Conservation (phyloP, 1,140 invertebrate genomes). For the Drosophila lacteicornis region DNA sequence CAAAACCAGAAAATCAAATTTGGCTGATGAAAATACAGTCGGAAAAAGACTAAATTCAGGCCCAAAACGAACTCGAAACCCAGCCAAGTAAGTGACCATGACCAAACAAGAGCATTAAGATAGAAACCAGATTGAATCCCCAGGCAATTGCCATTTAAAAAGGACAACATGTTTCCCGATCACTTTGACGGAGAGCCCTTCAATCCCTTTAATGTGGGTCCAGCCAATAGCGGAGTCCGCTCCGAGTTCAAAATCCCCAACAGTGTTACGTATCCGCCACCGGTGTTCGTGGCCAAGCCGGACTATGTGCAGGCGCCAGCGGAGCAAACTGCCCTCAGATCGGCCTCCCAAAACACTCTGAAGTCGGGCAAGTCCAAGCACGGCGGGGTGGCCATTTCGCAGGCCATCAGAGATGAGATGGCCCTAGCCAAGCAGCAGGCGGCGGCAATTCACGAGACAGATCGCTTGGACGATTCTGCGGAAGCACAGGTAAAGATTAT, state of each 20-base stretch:
- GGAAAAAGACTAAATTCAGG: not conserved
- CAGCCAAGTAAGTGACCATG: slow-evolving; percentile 12
- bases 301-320: slow-evolving; percentile 22
- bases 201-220: slow-evolving; percentile 61
- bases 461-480: slow-evolving; percentile 35
- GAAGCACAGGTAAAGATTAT: not conserved
- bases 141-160: slow-evolving; percentile 1
- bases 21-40: not conserved
- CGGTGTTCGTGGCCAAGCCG: slow-evolving; percentile 43
- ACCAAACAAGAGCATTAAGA: not conserved
- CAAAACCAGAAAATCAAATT: slow-evolving; percentile 12
- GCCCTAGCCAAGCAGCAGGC: slow-evolving; percentile 39
- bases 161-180: slow-evolving; percentile 44
- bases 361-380: slow-evolving; percentile 11
- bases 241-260: slow-evolving; percentile 46
- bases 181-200: slow-evolving; percentile 35
- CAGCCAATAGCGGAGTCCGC: slow-evolving; percentile 12
- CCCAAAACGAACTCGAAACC: slow-evolving; percentile 8
- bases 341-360: slow-evolving; percentile 16
- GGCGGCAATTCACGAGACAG: not conserved
- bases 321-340: not conserved
- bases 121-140: not conserved
- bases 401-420: slow-evolving; percentile 71
- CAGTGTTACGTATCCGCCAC: slow-evolving; percentile 49
- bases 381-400: slow-evolving; percentile 55